Percentiles rank a stretch among this genome's conserved stretches.
Conservation (phyloP, 2,797 vertebrate species). For the Poeciliopsis turneri region DNA sequence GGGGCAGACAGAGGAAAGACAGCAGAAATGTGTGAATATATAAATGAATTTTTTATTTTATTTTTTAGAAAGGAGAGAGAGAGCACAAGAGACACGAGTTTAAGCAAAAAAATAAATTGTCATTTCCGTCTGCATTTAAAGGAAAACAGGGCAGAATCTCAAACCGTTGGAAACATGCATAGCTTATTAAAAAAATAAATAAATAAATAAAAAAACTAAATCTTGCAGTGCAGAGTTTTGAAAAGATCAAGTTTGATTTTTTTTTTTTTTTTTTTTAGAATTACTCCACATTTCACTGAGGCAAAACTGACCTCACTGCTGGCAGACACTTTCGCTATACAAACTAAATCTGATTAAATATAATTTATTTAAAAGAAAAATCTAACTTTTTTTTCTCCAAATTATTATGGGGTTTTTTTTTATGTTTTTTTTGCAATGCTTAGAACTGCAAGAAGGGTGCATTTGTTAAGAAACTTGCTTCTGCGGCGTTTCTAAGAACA, state of each 20-base stretch:
- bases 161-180: background rate
- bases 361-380: background rate
- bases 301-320: background rate
- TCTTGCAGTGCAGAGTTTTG: too few species aligned
- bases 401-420: too few species aligned
- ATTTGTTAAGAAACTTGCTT: background rate
- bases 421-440: background rate
- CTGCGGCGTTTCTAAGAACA: background rate
- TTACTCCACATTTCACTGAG: background rate
- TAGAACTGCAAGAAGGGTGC: background rate
- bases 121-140: background rate
- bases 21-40: background rate
- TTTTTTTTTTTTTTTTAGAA: background rate
- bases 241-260: too few species aligned
- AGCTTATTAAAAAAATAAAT: background rate
- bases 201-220: background rate
- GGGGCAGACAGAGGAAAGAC: constrained; percentile 4
- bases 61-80: background rate
- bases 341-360: background rate
- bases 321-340: background rate
- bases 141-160: background rate
- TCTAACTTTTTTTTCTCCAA: background rate
- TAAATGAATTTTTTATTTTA: background rate
- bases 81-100: background rate
- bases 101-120: background rate